phyloP scores from a whole-genome alignment of 2,797 vertebrate genomes.

The Artibeus lituratus region DNA sequence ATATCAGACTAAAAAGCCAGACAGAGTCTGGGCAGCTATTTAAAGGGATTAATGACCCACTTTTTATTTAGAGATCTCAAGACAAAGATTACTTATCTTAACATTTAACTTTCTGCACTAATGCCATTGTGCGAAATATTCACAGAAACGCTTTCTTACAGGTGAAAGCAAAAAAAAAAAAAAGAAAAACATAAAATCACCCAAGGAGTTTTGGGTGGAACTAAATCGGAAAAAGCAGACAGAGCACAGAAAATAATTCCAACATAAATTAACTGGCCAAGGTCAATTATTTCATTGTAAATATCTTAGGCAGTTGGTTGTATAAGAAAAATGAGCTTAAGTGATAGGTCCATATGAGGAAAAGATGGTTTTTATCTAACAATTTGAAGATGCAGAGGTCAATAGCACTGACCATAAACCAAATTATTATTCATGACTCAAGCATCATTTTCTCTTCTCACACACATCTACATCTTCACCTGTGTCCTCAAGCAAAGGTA shows the following conservation, averaged over 20 bases:
- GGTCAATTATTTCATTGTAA: background rate
- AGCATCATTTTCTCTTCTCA: background rate
- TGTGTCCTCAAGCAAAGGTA: background rate
- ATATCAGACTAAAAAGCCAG: background rate
- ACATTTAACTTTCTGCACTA: background rate
- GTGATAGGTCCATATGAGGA: background rate
- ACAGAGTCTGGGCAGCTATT: background rate
- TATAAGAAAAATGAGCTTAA: background rate
- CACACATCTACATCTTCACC: background rate
- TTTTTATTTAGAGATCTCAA: background rate
- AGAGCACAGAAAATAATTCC: background rate
- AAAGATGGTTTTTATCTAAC: background rate
- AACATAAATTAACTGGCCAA: background rate
- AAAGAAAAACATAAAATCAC: background rate
- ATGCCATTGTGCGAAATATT: background rate
- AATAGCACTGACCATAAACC: background rate
- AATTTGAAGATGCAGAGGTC: background rate
- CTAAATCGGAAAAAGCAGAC: background rate
- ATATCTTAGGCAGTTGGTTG: background rate
- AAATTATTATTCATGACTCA: background rate
- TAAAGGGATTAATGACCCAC: background rate
- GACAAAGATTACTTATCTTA: background rate
- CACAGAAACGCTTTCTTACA: background rate
- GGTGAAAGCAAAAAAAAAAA: too few species aligned
- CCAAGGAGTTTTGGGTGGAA: background rate